phyloP scores from a whole-genome alignment of 2,797 vertebrate species.

The Acanthiza pusilla region DNA sequence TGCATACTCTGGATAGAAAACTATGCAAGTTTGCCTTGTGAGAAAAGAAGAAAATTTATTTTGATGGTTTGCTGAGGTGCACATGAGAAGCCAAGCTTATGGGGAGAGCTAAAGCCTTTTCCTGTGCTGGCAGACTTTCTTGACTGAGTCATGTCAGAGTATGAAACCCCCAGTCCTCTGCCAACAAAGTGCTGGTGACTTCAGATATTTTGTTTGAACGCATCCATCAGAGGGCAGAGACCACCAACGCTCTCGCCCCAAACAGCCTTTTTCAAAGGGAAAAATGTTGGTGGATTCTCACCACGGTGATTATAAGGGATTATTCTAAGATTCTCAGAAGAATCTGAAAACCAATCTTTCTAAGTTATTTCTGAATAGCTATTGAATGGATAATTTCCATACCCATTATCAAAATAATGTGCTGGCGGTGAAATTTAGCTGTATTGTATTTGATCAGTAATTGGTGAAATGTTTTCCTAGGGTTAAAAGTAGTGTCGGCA shows the following conservation, averaged over 20 bases:
- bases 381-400: constrained; percentile 78
- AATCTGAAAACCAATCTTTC: constrained; percentile 75
- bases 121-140: constrained; percentile 30
- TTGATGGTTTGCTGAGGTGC: neutral
- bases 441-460: constrained; percentile 76
- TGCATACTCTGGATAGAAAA: neutral
- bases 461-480: constrained; percentile 72
- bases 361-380: constrained; percentile 75
- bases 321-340: constrained; percentile 69
- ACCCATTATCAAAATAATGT: constrained; percentile 74
- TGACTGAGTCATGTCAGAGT: neutral
- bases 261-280: constrained; percentile 31
- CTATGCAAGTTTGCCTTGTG: neutral
- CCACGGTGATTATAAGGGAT: constrained; percentile 70
- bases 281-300: constrained; percentile 57
- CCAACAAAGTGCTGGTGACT: neutral
- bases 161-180: neutral
- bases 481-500: constrained; percentile 67
- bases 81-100: neutral
- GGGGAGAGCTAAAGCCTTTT: constrained; percentile 29
- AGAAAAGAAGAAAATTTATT: neutral
- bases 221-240: neutral
- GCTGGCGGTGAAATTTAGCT: constrained; percentile 71
- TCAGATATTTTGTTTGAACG: neutral
- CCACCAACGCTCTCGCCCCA: neutral